Conservation (phyloP, 2,888 invertebrate species). For the Linyphia triangularis region DNA sequence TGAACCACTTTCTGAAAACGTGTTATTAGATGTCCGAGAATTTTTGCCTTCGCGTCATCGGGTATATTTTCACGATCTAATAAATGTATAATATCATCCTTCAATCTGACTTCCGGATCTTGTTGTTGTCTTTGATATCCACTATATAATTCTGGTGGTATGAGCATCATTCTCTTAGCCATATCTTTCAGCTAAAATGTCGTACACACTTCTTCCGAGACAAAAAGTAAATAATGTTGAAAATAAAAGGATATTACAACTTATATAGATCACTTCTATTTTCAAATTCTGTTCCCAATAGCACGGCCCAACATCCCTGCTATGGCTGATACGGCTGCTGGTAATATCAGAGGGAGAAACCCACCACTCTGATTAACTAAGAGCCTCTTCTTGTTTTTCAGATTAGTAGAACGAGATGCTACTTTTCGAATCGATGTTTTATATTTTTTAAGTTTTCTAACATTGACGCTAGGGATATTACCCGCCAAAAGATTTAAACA, state of each 20-base stretch:
- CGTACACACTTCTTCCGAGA: not conserved
- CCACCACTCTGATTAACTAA: conserved; percentile 58
- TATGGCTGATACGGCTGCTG: conserved; percentile 1
- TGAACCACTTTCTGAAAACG: conserved; percentile 38
- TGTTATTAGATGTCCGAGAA: conserved; percentile 21
- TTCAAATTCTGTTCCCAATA: conserved; percentile 11
- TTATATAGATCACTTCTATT: no score
- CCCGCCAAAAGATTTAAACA: no score
- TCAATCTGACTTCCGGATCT: conserved; percentile 37
- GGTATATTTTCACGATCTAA: conserved; percentile 28
- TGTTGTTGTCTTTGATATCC: conserved; percentile 1
- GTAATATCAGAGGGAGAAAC: no score
- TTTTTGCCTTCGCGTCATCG: conserved; percentile 49
- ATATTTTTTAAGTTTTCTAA: conserved; percentile 34
- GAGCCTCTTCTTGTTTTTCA: conserved; percentile 4
- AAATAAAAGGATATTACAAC: not conserved
- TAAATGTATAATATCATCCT: conserved; percentile 15
- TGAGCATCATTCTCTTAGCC: conserved; percentile 14
- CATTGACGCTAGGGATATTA: conserved; percentile 15
- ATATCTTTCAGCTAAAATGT: not conserved
- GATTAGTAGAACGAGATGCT: not conserved
- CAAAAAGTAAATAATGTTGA: conserved; percentile 44
- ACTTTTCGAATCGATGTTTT: not conserved
- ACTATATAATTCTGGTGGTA: conserved; percentile 21
- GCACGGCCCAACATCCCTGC: conserved; percentile 3